Conservation (phyloP, 2,797 vertebrate genomes). For the Chelon labrosus region DNA sequence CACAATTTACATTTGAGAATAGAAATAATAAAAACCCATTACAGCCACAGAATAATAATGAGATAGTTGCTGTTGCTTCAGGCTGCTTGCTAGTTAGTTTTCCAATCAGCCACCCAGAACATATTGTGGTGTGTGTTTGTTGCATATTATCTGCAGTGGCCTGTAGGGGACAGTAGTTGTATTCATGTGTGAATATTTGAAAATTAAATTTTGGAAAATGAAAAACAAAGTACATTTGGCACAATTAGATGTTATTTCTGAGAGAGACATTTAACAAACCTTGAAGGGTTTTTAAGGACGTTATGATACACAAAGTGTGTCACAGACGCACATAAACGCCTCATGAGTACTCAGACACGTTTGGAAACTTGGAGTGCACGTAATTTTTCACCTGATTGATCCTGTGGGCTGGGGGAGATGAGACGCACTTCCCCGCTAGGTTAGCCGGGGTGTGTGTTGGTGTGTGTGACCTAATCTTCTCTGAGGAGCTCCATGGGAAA, state of each 20-base stretch:
- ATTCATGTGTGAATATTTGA: conserved; percentile 25
- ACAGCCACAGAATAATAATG: conserved; percentile 30
- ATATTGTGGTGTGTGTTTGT: conserved; percentile 16
- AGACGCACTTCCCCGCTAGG: conserved; percentile 6
- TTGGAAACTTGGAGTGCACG: conserved; percentile 11
- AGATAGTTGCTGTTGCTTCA: neutral
- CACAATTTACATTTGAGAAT: conserved; percentile 13
- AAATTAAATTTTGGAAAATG: conserved; percentile 15
- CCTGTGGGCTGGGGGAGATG: conserved; percentile 6
- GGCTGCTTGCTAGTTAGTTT: conserved; percentile 30
- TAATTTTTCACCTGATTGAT: conserved; percentile 19
- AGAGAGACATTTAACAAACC: neutral
- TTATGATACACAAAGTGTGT: neutral
- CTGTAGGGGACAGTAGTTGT: conserved; percentile 17
- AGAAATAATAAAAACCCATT: conserved; percentile 19
- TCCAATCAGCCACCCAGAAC: conserved; percentile 43
- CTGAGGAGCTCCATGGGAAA: neutral
- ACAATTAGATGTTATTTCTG: conserved; percentile 1
- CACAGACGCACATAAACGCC: neutral
- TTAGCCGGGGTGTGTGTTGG: neutral
- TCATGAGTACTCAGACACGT: neutral
- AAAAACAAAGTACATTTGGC: conserved; percentile 12
- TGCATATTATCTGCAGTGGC: conserved; percentile 22
- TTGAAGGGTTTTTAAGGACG: conserved; percentile 21
- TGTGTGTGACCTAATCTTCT: neutral